A percentile compares a stretch with the other conserved stretches of the same genome.
Conservation (phyloP, 2,113 vertebrate genomes). For the Aramus guarauna region DNA sequence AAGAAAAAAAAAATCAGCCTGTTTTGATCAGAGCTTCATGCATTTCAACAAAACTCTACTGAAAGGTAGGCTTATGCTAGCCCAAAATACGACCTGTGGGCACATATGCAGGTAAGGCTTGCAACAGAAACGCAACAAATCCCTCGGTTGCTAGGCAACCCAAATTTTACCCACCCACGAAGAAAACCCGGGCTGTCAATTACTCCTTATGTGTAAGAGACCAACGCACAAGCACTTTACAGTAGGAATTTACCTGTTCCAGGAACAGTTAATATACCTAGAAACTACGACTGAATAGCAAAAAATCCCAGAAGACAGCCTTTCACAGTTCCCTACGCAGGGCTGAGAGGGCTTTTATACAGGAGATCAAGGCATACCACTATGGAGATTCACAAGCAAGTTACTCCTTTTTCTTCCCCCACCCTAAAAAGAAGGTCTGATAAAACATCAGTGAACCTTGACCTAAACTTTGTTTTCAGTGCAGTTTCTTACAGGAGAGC, state of each 20-base stretch:
- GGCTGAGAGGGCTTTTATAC: background rate
- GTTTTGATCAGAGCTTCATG: background rate
- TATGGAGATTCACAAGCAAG: background rate
- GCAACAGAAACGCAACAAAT: background rate
- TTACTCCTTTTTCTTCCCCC: background rate
- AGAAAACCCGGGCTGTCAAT: background rate
- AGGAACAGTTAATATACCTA: background rate
- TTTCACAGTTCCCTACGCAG: background rate
- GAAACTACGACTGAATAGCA: background rate
- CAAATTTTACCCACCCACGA: background rate
- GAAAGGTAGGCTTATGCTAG: background rate
- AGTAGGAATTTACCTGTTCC: background rate
- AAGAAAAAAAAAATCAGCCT: background rate
- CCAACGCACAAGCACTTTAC: background rate
- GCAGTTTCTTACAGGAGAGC: background rate
- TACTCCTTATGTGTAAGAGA: background rate
- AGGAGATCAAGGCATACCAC: background rate
- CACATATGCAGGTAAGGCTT: background rate
- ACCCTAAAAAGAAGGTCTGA: background rate
- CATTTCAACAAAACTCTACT: background rate
- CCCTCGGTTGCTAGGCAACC: background rate
- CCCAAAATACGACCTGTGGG: background rate
- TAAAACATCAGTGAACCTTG: background rate
- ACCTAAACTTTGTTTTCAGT: background rate
- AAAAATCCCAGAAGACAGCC: background rate